These are phyloP conservation scores for Chionis minor DNA, from an alignment of 2,113 vertebrate species.

Conservation along the genomic window DNA sequence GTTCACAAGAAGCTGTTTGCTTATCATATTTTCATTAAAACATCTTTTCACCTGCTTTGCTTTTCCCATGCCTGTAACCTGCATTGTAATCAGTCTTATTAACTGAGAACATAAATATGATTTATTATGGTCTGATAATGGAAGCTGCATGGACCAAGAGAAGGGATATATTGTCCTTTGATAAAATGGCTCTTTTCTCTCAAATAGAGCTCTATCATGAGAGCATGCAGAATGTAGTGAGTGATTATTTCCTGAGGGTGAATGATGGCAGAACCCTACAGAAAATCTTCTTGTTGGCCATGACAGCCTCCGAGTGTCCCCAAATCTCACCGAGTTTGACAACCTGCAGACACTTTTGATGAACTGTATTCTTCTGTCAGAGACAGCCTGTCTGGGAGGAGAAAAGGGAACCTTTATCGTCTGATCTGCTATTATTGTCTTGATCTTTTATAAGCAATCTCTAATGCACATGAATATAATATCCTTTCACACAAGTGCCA, in stretches of 20 bases:
- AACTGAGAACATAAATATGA: conserved; percentile 86
- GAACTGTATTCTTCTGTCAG: conserved; percentile 86
- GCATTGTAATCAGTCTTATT: conserved; percentile 84
- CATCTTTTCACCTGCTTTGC: conserved; percentile 82
- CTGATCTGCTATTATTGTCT: conserved; percentile 85
- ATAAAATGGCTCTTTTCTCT: conserved; percentile 81
- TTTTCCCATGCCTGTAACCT: conserved; percentile 78
- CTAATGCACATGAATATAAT: conserved; percentile 85
- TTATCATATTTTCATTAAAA: conserved; percentile 86
- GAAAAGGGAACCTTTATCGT: conserved; percentile 85
- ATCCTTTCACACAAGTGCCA: conserved; percentile 84
- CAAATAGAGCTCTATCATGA: conserved; percentile 81
- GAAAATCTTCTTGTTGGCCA: conserved; percentile 92
- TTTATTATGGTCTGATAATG: conserved; percentile 87
- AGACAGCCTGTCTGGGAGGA: conserved; percentile 87
- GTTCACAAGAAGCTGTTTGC: conserved; percentile 79
- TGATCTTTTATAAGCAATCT: conserved; percentile 87
- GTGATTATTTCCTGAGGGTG: conserved; percentile 93
- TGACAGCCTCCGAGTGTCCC: conserved; percentile 82
- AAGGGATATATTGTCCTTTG: conserved; percentile 89
- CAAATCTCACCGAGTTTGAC: conserved; percentile 86
- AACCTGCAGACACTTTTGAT: conserved; percentile 96
- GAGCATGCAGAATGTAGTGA: conserved; percentile 81
- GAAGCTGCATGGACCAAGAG: conserved; percentile 86
- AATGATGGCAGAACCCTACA: conserved; percentile 87